These are phyloP conservation scores for Epistrophe grossulariae DNA, from an alignment of 2,888 invertebrate genomes.

Conservation along the genomic window DNA sequence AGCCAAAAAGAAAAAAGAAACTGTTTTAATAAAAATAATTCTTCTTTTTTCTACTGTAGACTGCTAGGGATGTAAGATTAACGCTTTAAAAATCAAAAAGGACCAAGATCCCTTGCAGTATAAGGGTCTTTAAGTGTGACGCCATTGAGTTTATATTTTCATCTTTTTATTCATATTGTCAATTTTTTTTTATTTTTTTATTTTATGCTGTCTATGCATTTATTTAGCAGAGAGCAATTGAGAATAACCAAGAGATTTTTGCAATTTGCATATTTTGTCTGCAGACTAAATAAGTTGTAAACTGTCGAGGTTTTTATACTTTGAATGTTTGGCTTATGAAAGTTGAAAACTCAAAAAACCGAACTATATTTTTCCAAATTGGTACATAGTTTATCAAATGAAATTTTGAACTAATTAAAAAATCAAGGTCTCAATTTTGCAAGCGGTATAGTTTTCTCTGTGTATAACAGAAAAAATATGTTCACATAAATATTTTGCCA, in stretches of 20 bases:
- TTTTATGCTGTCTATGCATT: constrained; percentile 18
- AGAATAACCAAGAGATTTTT: constrained; percentile 25
- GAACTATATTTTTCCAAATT: too few relatives aligned
- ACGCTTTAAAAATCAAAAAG: not conserved
- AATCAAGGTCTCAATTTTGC: too few relatives aligned
- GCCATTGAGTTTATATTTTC: constrained; percentile 34
- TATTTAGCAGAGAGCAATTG: not conserved
- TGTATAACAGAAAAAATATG: too few relatives aligned
- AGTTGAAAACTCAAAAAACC: too few relatives aligned
- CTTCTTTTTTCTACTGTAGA: not conserved
- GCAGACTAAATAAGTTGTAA: too few relatives aligned
- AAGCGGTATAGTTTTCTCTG: too few relatives aligned
- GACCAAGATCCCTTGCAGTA: not conserved
- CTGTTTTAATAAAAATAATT: constrained; percentile 13
- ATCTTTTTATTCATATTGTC: constrained; percentile 41
- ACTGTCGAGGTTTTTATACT: too few relatives aligned
- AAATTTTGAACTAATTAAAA: too few relatives aligned
- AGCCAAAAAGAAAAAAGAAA: constrained; percentile 54
- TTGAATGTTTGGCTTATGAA: too few relatives aligned
- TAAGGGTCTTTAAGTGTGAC: not conserved
- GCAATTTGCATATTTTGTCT: constrained; percentile 28
- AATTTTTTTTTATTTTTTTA: not conserved
- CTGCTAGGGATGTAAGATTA: not conserved
- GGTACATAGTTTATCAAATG: too few relatives aligned
- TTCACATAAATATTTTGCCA: too few relatives aligned